These are phyloP conservation scores for Arvicanthis niloticus DNA, from an alignment of 2,113 vertebrate species.

Conservation along the genomic window DNA sequence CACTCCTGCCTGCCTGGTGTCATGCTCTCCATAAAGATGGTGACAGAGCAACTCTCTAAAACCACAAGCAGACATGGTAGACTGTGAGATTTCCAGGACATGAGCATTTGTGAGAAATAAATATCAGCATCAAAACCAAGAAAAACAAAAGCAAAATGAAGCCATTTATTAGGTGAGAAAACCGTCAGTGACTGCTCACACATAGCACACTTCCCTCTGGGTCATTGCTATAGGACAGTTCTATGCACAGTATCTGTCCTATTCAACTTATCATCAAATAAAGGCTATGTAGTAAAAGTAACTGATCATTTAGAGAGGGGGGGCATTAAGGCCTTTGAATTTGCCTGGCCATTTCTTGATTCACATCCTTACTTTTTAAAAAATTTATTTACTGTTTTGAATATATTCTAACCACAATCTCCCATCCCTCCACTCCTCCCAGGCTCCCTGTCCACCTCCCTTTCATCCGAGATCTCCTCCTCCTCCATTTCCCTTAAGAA, in stretches of 20 bases:
- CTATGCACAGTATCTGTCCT: background rate
- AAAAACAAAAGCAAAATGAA: background rate
- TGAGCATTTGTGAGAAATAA: background rate
- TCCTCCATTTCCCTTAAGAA: too few species aligned
- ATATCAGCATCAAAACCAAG: background rate
- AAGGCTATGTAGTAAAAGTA: background rate
- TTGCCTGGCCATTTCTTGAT: background rate
- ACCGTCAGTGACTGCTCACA: background rate
- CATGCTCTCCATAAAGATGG: background rate
- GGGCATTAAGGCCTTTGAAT: background rate
- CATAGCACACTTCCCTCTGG: background rate
- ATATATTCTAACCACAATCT: too few species aligned
- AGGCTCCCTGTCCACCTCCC: too few species aligned
- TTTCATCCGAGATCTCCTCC: too few species aligned
- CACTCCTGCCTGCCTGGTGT: too few species aligned
- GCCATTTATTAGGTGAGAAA: background rate
- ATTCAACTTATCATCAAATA: background rate
- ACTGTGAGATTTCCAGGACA: background rate
- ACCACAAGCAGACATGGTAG: background rate
- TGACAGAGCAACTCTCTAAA: background rate
- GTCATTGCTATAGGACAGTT: conserved; percentile 1
- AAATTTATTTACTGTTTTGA: too few species aligned
- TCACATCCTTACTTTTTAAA: background rate
- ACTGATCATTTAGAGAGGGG: background rate
- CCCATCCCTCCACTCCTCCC: too few species aligned